Evolutionary conservation across 1,140 invertebrate genomes (phyloP).

Genomic region (Caligus rogercresseyi): DNA sequence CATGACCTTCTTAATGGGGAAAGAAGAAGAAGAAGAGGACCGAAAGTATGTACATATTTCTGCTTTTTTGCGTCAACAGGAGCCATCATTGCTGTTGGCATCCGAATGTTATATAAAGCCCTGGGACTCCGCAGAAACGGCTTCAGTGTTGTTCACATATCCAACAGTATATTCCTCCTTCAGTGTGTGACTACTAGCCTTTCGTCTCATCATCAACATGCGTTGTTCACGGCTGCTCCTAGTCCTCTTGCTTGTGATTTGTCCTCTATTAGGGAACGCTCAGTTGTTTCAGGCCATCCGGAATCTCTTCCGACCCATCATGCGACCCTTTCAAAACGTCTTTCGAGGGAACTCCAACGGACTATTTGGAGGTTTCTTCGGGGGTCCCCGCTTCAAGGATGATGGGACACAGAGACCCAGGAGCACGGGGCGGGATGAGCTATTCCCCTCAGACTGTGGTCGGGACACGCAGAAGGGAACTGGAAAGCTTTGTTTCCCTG

Average conservation of each 20-base stretch:
- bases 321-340: not conserved
- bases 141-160: not conserved
- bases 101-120: not conserved
- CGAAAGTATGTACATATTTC: no score
- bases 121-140: not conserved
- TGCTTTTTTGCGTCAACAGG: not conserved
- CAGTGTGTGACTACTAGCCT: no score
- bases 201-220: no score
- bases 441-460: conserved; percentile 16
- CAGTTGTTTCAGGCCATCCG: conserved; percentile 14
- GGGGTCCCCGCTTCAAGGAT: not conserved
- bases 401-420: conserved; percentile 17
- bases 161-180: no score
- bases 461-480: conserved; percentile 16
- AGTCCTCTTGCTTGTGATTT: not conserved
- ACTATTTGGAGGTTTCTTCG: not conserved
- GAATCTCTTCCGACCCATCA: conserved; percentile 6
- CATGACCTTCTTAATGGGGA: not conserved
- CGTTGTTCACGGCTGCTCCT: no score
- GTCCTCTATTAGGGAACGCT: conserved; percentile 1
- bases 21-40: no score
- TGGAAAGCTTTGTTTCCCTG: conserved; percentile 19
- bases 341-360: not conserved
- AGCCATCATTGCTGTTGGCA: not conserved
- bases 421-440: conserved; percentile 5